Conservation (phyloP, 2,113 vertebrate genomes). For the Crotalus horridus region DNA sequence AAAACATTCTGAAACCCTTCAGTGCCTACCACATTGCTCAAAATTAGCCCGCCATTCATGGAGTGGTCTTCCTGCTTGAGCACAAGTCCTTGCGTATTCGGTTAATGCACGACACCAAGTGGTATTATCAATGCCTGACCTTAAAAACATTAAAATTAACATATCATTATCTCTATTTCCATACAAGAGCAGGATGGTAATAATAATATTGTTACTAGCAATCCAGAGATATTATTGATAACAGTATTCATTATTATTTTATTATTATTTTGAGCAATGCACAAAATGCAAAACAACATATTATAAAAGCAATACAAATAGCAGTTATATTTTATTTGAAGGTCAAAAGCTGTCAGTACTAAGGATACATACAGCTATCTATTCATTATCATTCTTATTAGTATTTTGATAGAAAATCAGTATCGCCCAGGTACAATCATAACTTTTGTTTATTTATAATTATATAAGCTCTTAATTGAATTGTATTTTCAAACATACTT, state of each 20-base stretch:
- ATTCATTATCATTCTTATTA: too few relatives aligned
- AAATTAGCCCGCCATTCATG: conserved; percentile 83
- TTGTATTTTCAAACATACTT: neutral
- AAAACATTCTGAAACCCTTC: neutral
- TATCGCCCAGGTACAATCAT: neutral
- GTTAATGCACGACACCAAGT: conserved; percentile 87
- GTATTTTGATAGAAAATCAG: neutral
- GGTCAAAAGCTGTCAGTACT: too few relatives aligned
- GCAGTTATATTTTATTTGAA: too few relatives aligned
- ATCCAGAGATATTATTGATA: neutral
- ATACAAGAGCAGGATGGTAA: neutral
- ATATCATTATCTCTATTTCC: conserved; percentile 12
- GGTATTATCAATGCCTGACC: conserved; percentile 76
- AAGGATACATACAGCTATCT: too few relatives aligned
- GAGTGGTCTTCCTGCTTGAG: conserved; percentile 86
- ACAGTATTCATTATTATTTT: neutral
- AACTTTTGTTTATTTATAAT: neutral
- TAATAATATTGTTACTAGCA: neutral
- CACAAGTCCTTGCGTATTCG: conserved; percentile 89
- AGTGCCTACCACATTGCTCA: conserved; percentile 80
- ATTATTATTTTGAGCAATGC: neutral
- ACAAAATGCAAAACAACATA: neutral
- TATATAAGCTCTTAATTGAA: neutral
- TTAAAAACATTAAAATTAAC: conserved; percentile 57
- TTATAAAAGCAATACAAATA: neutral